Conservation (phyloP, 1,140 invertebrate genomes). For the Planococcus citri region DNA sequence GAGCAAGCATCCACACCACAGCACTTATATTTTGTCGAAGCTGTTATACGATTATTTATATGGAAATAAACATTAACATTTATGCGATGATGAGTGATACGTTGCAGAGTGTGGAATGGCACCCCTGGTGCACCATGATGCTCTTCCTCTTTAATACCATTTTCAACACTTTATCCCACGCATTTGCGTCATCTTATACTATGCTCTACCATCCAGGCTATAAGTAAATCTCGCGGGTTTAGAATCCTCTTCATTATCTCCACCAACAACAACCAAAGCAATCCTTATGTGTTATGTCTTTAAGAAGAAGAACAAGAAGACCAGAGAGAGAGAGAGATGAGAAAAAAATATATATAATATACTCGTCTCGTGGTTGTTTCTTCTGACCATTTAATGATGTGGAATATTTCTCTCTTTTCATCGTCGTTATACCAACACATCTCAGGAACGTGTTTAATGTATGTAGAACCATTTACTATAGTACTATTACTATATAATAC, state of each 20-base stretch:
- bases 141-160: neutral
- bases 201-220: too few relatives aligned
- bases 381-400: neutral
- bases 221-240: neutral
- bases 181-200: neutral
- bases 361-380: neutral
- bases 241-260: neutral
- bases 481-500: too few relatives aligned
- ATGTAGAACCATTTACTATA: neutral
- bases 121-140: neutral
- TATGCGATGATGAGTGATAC: neutral
- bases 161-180: constrained; percentile 6
- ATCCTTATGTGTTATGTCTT: neutral
- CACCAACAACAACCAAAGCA: too few relatives aligned
- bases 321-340: too few relatives aligned
- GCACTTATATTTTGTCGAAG: too few relatives aligned
- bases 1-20: too few relatives aligned
- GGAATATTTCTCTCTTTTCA: constrained; percentile 2
- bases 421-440: neutral
- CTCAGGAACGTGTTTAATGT: constrained; percentile 1
- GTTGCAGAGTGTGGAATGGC: neutral
- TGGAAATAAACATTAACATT: neutral
- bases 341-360: neutral
- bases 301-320: too few relatives aligned
- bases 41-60: too few relatives aligned